Base-by-base conservation (phyloP, 1,140 invertebrate genomes). In the Drosophila arizonae region DNA sequence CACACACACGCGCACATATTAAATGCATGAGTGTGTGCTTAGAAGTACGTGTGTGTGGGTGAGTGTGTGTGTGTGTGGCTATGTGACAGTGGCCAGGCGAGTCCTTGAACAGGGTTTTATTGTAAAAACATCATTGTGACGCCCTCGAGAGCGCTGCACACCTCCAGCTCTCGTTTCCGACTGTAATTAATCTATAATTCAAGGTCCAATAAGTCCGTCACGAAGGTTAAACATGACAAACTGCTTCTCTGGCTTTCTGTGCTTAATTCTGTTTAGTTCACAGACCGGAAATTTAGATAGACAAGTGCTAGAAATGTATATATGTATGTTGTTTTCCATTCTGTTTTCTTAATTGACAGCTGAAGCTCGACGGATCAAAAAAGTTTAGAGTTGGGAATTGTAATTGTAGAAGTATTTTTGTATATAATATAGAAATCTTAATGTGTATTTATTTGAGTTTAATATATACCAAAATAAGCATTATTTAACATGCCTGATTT, bases 181-280 rank as follows among this genome's bases (percentile, higher is more conserved):
- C 76, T 79, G 84, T 88, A 87, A 87, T 87, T 87, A 87, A 87
- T 88, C 75, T 82, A 79, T 77, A 82, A 87, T 87, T 87, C 82
- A 87, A 87, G 79, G 84, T 88, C 79, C 72, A 79, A 65, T 82
- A 66, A 77, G 82, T 62, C 60, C 66, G 73, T 71, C 84, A 74
- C 56, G 82, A 87, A 87, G 84, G 82, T 87, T 88, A 73, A 88
- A 77, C 46, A 61, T 77, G 79, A 79, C 68, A 66, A 74, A 57
- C 62, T 57, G 72, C 39, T 24, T 50, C 50, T 60, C 56, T 17
- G 30, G 54, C 43, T 51, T 71, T 63, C 39, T 43, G 62, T 51
- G 52, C 56, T 62, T 51, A 46, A 52, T 24, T 52, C 15, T 58
- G 8, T 6, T 41, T 50, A 39, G n/a, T 33, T 55, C 28, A 28